A percentile compares a stretch with the other conserved stretches of the same genome.
phyloP scores from a whole-genome alignment of 2,797 vertebrate species.

The Phataginus tricuspis region DNA sequence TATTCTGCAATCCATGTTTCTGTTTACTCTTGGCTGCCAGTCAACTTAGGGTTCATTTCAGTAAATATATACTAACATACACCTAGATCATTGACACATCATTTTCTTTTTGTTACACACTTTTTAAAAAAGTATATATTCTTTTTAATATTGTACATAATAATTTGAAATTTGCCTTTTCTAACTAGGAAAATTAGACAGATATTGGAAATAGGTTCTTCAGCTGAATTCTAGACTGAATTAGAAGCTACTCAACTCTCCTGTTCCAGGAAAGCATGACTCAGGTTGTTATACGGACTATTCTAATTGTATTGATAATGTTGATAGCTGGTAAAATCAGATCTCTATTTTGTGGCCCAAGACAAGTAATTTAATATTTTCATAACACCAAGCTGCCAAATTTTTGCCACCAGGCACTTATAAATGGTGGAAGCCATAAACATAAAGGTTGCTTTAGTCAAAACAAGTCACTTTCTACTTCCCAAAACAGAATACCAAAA shows the following conservation, averaged over 20 bases:
- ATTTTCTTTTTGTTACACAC: not conserved
- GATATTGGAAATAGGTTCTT: not conserved
- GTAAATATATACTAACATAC: fast-evolving
- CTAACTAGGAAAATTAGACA: not conserved
- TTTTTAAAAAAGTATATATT: not conserved
- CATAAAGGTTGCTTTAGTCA: not conserved
- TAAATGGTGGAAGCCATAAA: not conserved
- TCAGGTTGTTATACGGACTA: not conserved
- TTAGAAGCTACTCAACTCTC: not conserved
- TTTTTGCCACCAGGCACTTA: not conserved
- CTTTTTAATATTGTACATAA: too few relatives aligned
- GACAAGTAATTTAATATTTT: slow-evolving; percentile 22
- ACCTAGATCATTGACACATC: not conserved
- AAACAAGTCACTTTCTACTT: not conserved
- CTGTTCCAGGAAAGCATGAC: not conserved
- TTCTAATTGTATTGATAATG: not conserved
- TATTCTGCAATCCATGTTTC: not conserved
- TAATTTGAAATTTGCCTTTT: not conserved
- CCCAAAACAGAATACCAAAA: not conserved
- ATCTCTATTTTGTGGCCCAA: not conserved
- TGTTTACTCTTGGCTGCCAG: not conserved
- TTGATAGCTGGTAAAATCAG: not conserved
- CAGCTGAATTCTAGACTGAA: not conserved
- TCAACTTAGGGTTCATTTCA: not conserved
- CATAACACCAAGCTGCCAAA: not conserved